A percentile compares a stretch with the other conserved stretches of the same genome.
These are phyloP conservation scores for Sterrhoptilus dennistouni DNA, from an alignment of 2,113 vertebrate species.

Conservation along the genomic window DNA sequence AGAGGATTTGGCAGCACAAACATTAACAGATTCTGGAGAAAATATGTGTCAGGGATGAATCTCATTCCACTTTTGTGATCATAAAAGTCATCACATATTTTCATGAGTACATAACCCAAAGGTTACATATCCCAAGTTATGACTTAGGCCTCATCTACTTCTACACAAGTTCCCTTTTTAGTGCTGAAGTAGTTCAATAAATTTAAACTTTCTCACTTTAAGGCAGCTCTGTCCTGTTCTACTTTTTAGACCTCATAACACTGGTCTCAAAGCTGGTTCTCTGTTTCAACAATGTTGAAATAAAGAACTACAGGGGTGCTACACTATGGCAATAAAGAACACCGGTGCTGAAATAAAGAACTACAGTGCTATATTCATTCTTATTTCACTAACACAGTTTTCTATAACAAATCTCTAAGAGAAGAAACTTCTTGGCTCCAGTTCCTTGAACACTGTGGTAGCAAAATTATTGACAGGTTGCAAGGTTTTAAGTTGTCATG, in stretches of 20 bases:
- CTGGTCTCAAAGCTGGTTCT: neutral
- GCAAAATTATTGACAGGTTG: neutral
- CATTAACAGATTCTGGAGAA: neutral
- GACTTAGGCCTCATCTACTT: neutral
- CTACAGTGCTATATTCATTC: neutral
- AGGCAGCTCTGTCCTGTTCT: neutral
- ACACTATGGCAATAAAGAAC: neutral
- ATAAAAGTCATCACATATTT: neutral
- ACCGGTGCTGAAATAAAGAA: neutral
- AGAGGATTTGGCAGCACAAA: neutral
- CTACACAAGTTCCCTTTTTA: neutral
- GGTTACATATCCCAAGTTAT: neutral
- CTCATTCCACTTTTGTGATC: neutral
- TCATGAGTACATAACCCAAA: neutral
- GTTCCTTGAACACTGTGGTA: neutral
- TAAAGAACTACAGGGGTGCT: neutral
- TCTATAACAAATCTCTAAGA: neutral
- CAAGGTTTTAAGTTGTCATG: neutral
- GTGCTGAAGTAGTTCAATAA: neutral
- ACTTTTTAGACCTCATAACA: neutral
- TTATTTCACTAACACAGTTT: neutral
- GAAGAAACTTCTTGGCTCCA: neutral
- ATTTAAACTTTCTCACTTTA: neutral
- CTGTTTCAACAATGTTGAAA: neutral
- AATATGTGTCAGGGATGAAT: neutral